Evolutionary conservation across 1,140 invertebrate species (phyloP), one percentile per base, ranked within the genome.

Genomic region (Aphaenogaster ashmeadi): DNA sequence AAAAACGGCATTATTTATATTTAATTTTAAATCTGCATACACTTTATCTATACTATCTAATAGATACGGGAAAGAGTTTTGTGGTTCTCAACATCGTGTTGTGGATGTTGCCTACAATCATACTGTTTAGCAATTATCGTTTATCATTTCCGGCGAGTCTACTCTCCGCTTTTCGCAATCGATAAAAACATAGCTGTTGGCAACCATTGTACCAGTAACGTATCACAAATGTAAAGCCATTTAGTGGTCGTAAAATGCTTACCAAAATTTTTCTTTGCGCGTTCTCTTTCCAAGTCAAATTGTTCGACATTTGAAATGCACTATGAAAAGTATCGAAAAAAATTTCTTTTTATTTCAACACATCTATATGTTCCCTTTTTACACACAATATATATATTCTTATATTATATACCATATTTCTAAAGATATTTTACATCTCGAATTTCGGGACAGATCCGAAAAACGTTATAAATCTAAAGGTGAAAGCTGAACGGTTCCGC

Each of bases 101-200:
- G 27, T 27, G 27, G 27, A 27, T 27, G 27, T 27, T 54, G 1
- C 8, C 11, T 41, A 74, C 41, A 67, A 74, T 81, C 56, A 21
- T 47, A 27, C 27, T 27, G 27, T 27, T 27, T 27, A 27, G 27
- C 27, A 27, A 27, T 27, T 27, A 7, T 11, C 27, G 62, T 87
- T 87, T 52, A 54, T 87, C 69, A 47, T 27, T 27, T 27, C 27
- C 27, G 27, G 71, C 75, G 56, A 75, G 36, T 44, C 21, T 27
- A 21, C 74, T 11, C 3, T 75, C 62, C 71, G 71, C 56, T 89
- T 60, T 58, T 44, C 44, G 3, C 36, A 52, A 67, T 89, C 86
- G 78, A 89, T 87, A 87, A 71, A 47, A 33, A 3, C 27, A 6
- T 11, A 52, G 27, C n/a, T 44, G 50, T 69, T 64, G n/a, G 41